These are phyloP conservation scores for Bombyx mandarina DNA, from an alignment of 1,140 invertebrate genomes.

Conservation along the genomic window DNA sequence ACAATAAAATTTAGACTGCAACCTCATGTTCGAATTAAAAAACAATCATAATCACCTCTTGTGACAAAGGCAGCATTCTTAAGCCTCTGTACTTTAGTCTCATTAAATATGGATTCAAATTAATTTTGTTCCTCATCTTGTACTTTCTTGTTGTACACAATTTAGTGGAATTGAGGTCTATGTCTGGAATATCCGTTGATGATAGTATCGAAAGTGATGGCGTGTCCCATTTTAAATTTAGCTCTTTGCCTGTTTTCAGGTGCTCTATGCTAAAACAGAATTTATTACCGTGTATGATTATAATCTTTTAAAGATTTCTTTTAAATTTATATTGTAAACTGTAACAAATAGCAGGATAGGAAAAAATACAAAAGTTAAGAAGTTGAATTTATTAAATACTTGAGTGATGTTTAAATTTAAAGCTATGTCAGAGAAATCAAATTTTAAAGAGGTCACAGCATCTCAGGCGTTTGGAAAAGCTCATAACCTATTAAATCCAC, in stretches of 20 bases:
- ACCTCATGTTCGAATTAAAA: conserved; percentile 3
- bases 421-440: too few relatives aligned
- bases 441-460: too few relatives aligned
- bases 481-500: too few relatives aligned
- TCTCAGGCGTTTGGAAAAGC: too few relatives aligned
- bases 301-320: too few relatives aligned
- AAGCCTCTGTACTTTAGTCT: conserved; percentile 45
- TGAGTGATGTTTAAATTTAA: too few relatives aligned
- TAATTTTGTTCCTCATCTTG: conserved; percentile 29
- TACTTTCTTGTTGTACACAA: conserved; percentile 35
- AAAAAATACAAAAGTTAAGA: too few relatives aligned
- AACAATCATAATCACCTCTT: conserved; percentile 15
- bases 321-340: too few relatives aligned
- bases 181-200: neutral
- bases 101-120: conserved; percentile 14
- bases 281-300: neutral
- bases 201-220: conserved; percentile 20
- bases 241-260: conserved; percentile 36
- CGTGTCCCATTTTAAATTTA: conserved; percentile 25
- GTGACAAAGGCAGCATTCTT: conserved; percentile 25
- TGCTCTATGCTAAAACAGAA: conserved; percentile 36
- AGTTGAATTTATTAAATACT: too few relatives aligned
- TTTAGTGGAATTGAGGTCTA: conserved; percentile 3
- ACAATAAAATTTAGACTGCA: neutral
- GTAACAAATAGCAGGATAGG: too few relatives aligned